phyloP scores from a whole-genome alignment of 2,113 vertebrate genomes.

The Leucopsar rothschildi region DNA sequence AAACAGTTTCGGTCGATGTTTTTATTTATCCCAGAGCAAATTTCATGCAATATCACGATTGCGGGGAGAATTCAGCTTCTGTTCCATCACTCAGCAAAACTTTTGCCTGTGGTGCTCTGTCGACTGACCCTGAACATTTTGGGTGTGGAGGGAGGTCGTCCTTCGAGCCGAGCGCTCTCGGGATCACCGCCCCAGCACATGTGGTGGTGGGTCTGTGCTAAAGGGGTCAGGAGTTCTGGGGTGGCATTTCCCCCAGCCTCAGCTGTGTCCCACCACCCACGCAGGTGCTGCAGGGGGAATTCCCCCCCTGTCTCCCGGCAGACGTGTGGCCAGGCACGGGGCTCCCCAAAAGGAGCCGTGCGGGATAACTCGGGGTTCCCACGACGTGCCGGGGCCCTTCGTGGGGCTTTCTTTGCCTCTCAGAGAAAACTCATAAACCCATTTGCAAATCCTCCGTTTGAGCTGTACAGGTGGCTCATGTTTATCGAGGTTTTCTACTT shows the following conservation, averaged over 20 bases:
- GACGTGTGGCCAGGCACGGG: rapidly evolving
- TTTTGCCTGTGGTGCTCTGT: not conserved
- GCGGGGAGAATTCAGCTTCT: not conserved
- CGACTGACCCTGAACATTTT: rapidly evolving
- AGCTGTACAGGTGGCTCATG: conserved; percentile 27
- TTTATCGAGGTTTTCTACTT: conserved; percentile 34
- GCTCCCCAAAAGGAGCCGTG: not conserved
- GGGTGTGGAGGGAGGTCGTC: not conserved
- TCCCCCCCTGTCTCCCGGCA: rapidly evolving
- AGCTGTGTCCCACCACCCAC: not conserved
- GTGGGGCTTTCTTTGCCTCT: not conserved
- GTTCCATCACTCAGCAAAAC: not conserved
- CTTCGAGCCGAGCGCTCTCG: rapidly evolving
- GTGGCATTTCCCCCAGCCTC: not conserved
- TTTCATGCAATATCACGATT: not conserved
- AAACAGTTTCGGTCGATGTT: not conserved
- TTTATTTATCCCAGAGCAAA: conserved; percentile 13
- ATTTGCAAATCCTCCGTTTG: not conserved
- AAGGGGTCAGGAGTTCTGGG: not conserved
- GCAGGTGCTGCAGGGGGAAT: rapidly evolving
- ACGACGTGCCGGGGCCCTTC: rapidly evolving
- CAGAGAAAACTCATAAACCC: not conserved
- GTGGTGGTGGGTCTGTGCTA: rapidly evolving
- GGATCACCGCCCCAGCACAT: rapidly evolving
- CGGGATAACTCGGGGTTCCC: not conserved